A percentile compares a stretch with the other conserved stretches of the same genome.
These are phyloP conservation scores for Stegodyphus dumicola DNA, from an alignment of 1,140 invertebrate genomes.

Conservation along the genomic window DNA sequence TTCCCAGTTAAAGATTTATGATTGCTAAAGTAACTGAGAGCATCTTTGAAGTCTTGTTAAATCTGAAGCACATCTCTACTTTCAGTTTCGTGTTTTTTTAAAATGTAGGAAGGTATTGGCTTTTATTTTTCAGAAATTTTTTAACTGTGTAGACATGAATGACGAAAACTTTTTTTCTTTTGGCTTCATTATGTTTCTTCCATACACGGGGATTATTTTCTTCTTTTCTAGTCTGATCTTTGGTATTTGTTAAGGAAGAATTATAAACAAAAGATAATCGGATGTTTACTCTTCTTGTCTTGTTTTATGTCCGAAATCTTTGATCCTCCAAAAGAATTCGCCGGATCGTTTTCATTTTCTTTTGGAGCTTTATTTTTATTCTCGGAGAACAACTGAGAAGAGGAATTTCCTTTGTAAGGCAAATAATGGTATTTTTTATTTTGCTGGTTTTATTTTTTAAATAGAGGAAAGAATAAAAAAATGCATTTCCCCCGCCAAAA, in stretches of 20 bases:
- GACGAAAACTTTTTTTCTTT: background rate
- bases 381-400: background rate
- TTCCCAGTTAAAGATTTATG: too few relatives aligned
- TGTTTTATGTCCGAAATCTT: constrained; percentile 21
- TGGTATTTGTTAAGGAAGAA: constrained; percentile 44
- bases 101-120: background rate
- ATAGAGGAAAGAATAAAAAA: background rate
- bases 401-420: background rate
- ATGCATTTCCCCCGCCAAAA: too few relatives aligned
- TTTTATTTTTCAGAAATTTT: background rate
- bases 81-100: background rate
- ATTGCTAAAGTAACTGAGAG: too few relatives aligned
- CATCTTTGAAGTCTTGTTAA: too few relatives aligned
- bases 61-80: too few relatives aligned
- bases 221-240: background rate
- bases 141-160: background rate
- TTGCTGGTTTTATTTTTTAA: background rate
- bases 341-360: constrained; percentile 24
- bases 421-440: background rate
- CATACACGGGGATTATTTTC: background rate
- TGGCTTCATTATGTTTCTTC: background rate
- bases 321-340: constrained; percentile 4
- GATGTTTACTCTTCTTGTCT: constrained; percentile 35
- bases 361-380: background rate
- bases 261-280: constrained; percentile 44